These are phyloP conservation scores for Operophtera brumata DNA, from an alignment of 2,888 invertebrate genomes.

Conservation along the genomic window DNA sequence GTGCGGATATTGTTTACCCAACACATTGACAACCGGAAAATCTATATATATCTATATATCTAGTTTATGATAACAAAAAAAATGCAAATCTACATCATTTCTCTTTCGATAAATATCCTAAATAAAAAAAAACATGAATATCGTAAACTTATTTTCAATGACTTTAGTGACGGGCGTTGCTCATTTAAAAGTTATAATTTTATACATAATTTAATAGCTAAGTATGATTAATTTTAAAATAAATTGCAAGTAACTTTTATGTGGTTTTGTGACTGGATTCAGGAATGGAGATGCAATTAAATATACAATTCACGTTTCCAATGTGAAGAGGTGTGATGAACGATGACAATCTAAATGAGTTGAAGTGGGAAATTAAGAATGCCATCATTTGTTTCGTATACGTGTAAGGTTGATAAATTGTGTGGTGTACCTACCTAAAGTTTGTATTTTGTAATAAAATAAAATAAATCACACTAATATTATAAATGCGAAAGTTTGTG, in stretches of 20 bases:
- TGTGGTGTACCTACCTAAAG: background rate
- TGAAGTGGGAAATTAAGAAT: background rate
- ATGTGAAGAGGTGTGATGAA: background rate
- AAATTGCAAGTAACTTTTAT: background rate
- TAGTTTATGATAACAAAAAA: too few relatives aligned
- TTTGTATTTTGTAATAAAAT: too few relatives aligned
- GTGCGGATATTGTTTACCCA: background rate
- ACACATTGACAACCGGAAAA: too few relatives aligned
- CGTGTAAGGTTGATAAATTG: background rate
- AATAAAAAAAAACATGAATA: conserved; percentile 13
- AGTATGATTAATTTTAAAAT: background rate
- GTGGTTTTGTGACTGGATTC: background rate
- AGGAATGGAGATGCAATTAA: background rate
- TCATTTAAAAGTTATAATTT: background rate
- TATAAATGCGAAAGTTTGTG: too few relatives aligned
- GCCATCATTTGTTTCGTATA: background rate
- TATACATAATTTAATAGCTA: background rate
- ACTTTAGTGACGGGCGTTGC: conserved; percentile 3
- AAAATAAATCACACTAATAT: too few relatives aligned
- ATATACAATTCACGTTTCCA: background rate
- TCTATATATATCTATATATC: too few relatives aligned
- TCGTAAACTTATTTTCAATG: conserved; percentile 26
- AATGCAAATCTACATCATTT: too few relatives aligned
- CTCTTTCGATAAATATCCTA: conserved; percentile 3
- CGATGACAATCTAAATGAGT: background rate